A percentile compares a stretch with the other conserved stretches of the same genome.
Conservation (phyloP, 2,797 vertebrate species). For the Gymnodraco acuticeps region DNA sequence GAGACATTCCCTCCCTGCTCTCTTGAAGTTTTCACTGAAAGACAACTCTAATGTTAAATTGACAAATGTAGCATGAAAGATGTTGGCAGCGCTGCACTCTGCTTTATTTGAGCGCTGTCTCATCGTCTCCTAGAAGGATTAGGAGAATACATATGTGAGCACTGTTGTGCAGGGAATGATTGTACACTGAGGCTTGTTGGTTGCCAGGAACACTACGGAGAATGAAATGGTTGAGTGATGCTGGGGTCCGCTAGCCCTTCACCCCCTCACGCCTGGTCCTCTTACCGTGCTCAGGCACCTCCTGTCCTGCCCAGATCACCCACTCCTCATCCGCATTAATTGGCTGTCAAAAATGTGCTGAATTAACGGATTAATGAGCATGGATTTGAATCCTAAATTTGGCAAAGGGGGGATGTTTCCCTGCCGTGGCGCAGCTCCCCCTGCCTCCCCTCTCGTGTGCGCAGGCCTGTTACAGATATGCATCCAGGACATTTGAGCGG, state of each 20-base stretch:
- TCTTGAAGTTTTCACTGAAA: slow-evolving; percentile 21
- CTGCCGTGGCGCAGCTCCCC: slow-evolving; percentile 75
- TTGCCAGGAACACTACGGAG: slow-evolving; percentile 51
- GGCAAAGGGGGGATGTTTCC: slow-evolving; percentile 84
- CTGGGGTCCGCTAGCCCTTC: slow-evolving; percentile 64
- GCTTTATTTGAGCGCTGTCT: slow-evolving; percentile 6
- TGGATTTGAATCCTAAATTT: slow-evolving; percentile 86
- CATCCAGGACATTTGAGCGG: slow-evolving; percentile 94
- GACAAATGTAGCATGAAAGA: slow-evolving; percentile 54
- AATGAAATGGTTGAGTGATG: slow-evolving; percentile 56
- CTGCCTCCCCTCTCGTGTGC: slow-evolving; percentile 84
- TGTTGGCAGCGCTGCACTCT: slow-evolving; percentile 26
- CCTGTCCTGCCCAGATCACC: slow-evolving; percentile 77
- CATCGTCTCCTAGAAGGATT: slow-evolving; percentile 1
- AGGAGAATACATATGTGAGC: slow-evolving; percentile 40
- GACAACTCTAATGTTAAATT: slow-evolving; percentile 48
- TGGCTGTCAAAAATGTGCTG: slow-evolving; percentile 94
- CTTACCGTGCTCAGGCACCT: slow-evolving; percentile 68
- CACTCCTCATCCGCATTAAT: slow-evolving; percentile 91
- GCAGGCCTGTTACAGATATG: slow-evolving; percentile 94
- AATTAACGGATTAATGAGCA: slow-evolving; percentile 93
- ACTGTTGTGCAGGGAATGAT: slow-evolving; percentile 33
- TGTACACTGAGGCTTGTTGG: slow-evolving; percentile 38
- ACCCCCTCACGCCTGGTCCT: slow-evolving; percentile 67
- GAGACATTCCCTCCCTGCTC: neutral